Conservation (phyloP, 1,140 invertebrate genomes). For the Ectropis grisescens region DNA sequence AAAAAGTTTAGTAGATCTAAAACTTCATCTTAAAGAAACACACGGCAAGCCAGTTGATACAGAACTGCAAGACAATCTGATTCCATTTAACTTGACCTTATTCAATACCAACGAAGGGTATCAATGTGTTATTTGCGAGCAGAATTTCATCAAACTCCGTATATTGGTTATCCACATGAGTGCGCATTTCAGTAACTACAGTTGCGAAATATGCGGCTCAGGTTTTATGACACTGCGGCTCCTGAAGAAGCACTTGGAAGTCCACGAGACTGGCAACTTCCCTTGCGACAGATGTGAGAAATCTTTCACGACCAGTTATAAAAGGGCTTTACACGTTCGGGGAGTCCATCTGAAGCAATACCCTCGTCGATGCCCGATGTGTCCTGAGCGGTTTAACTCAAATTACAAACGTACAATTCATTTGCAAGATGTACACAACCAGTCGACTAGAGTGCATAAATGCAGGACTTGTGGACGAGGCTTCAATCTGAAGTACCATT, state of each 20-base stretch:
- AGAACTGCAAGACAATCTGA: constrained; percentile 48
- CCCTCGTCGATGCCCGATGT: constrained; percentile 48
- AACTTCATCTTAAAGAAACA: constrained; percentile 38
- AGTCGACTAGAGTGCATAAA: constrained; percentile 53
- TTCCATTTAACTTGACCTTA: constrained; percentile 50
- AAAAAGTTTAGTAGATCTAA: constrained; percentile 28
- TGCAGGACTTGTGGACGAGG: constrained; percentile 50
- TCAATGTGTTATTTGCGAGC: constrained; percentile 71
- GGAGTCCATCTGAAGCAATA: constrained; percentile 54
- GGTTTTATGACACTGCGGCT: constrained; percentile 68
- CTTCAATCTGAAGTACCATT: constrained; percentile 54
- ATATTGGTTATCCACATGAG: constrained; percentile 60
- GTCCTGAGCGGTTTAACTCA: constrained; percentile 55
- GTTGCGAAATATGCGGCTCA: constrained; percentile 67
- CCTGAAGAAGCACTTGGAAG: constrained; percentile 65
- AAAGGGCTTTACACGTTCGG: constrained; percentile 41
- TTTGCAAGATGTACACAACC: constrained; percentile 53
- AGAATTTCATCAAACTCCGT: constrained; percentile 68
- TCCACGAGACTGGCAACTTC: constrained; percentile 62
- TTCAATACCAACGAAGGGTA: constrained; percentile 21
- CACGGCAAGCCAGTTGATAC: constrained; percentile 46
- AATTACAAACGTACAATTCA: constrained; percentile 55
- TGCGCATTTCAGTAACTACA: constrained; percentile 59
- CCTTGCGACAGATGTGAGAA: constrained; percentile 53
- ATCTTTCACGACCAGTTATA: constrained; percentile 47